Percentiles rank a stretch among this genome's conserved stretches.
Conservation (phyloP, 2,888 invertebrate genomes). For the Watsonalla cultraria region DNA sequence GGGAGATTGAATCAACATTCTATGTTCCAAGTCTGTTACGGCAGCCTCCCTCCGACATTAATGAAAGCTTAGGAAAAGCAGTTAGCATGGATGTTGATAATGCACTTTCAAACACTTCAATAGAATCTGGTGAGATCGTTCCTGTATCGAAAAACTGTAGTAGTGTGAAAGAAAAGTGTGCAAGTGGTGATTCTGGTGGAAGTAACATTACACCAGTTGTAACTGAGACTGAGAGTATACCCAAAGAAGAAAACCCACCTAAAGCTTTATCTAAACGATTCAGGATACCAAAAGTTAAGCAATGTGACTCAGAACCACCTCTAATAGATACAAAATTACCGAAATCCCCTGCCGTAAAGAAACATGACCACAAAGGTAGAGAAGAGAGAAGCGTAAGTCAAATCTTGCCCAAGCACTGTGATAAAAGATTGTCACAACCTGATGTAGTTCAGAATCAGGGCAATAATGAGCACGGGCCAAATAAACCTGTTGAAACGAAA, state of each 20-base stretch:
- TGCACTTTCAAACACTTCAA: constrained; percentile 26
- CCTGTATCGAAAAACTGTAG: constrained; percentile 10
- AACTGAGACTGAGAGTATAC: neutral
- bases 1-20: constrained; percentile 29
- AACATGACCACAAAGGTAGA: neutral
- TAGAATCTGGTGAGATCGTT: constrained; percentile 41
- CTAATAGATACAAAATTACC: neutral
- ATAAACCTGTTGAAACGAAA: neutral
- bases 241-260: neutral
- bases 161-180: constrained; percentile 5
- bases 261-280: neutral
- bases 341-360: neutral
- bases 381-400: neutral
- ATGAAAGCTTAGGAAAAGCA: constrained; percentile 25
- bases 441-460: neutral
- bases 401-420: neutral
- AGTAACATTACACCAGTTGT: neutral
- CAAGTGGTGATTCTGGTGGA: constrained; percentile 1
- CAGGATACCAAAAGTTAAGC: neutral
- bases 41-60: constrained; percentile 11
- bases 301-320: neutral
- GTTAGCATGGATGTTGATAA: constrained; percentile 42
- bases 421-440: neutral
- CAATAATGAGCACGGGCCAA: neutral
- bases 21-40: constrained; percentile 40